Evolutionary conservation across 2,113 vertebrate genomes (phyloP).

Genomic region (Callospermophilus lateralis): DNA sequence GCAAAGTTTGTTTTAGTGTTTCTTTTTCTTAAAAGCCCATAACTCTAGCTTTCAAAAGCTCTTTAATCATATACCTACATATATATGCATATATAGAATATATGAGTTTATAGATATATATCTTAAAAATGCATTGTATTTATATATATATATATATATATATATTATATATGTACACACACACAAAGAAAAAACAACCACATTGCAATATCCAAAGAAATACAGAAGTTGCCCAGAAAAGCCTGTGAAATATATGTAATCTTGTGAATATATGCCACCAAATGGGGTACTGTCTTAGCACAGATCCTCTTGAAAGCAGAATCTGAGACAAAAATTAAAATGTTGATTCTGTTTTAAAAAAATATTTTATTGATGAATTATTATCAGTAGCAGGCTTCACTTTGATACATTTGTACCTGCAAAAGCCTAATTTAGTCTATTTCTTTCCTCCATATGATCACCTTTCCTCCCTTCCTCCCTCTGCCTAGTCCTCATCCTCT

Average conservation of each 20-base stretch:
- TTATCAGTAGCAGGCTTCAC: too few species aligned
- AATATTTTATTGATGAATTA: too few species aligned
- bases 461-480: too few species aligned
- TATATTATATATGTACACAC: not conserved
- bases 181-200: too few species aligned
- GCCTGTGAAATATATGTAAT: not conserved
- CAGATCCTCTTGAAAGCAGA: constrained; percentile 8
- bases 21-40: not conserved
- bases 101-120: not conserved
- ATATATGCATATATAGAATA: too few species aligned
- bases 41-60: not conserved
- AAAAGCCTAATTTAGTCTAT: too few species aligned
- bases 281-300: not conserved
- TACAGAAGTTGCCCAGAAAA: not conserved
- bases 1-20: not conserved
- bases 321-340: constrained; percentile 21
- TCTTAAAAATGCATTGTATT: not conserved
- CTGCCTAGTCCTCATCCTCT: too few species aligned
- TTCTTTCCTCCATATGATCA: too few species aligned
- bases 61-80: not conserved
- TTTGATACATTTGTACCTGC: too few species aligned
- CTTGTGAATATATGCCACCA: not conserved
- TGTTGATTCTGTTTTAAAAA: not conserved
- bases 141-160: too few species aligned
- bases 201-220: not conserved